A percentile compares a stretch with the other conserved stretches of the same genome.
Conservation (phyloP, 92 coral and sea anemone genomes). For the Zoanthus solanderi region DNA sequence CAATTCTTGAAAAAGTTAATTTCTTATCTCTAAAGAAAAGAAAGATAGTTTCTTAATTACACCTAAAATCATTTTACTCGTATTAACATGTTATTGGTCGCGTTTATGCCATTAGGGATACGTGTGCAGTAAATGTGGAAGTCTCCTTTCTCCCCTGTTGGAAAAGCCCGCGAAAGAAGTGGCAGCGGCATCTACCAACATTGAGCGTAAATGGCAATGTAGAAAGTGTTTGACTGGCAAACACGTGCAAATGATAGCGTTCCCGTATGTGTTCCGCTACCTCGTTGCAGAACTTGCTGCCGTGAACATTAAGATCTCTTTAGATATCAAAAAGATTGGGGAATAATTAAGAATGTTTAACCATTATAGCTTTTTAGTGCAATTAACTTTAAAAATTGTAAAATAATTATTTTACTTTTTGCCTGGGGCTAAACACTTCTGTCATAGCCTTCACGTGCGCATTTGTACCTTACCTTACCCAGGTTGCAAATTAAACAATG, state of each 20-base stretch:
- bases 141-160: constrained; percentile 86
- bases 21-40: neutral
- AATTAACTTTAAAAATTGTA: no score
- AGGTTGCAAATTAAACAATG: no score
- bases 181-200: constrained; percentile 96
- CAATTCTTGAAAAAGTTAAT: no score
- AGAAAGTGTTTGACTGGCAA: constrained; percentile 86
- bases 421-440: no score
- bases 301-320: constrained; percentile 90
- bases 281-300: constrained; percentile 98
- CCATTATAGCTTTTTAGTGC: neutral
- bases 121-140: constrained; percentile 95
- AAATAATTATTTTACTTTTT: no score
- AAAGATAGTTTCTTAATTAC: neutral
- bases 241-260: constrained; percentile 79
- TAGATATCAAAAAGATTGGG: constrained; percentile 80
- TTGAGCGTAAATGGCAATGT: constrained; percentile 94
- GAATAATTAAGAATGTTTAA: neutral
- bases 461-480: no score
- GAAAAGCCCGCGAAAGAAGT: constrained; percentile 86
- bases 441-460: no score
- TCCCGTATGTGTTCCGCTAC: constrained; percentile 96
- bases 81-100: neutral
- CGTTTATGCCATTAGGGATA: constrained; percentile 72
- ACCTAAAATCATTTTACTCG: neutral